Percentiles rank a stretch among this genome's conserved stretches.
phyloP scores from a whole-genome alignment of 2,113 vertebrate species.

The Bagarius yarrelli region DNA sequence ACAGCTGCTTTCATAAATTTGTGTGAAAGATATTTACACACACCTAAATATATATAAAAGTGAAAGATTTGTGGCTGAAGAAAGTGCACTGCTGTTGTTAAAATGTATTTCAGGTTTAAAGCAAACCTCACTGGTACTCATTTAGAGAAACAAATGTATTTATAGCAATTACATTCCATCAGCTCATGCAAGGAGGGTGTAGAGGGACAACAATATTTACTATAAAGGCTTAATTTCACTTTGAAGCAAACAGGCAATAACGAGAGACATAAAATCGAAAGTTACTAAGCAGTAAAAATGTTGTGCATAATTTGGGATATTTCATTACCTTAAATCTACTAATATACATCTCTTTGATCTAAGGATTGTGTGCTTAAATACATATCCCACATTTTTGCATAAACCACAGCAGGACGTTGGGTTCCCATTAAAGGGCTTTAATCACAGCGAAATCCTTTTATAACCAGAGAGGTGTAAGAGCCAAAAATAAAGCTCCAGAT shows the following conservation, averaged over 20 bases:
- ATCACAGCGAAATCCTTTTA: conserved; percentile 67
- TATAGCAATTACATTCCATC: conserved; percentile 61
- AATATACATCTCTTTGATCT: conserved; percentile 48
- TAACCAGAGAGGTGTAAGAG: conserved; percentile 43
- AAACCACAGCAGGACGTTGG: conserved; percentile 69
- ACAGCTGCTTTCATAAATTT: conserved; percentile 31
- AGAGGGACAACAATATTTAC: conserved; percentile 50
- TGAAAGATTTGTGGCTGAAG: conserved; percentile 55
- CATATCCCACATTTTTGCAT: conserved; percentile 65
- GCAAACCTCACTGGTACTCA: conserved; percentile 62
- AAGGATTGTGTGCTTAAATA: conserved; percentile 61
- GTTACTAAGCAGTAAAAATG: conserved; percentile 10
- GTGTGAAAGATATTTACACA: conserved; percentile 56
- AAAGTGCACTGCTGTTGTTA: conserved; percentile 62
- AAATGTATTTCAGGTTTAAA: conserved; percentile 65
- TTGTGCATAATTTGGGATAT: neutral
- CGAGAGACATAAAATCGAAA: conserved; percentile 15
- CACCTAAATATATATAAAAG: conserved; percentile 55
- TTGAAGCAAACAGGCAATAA: conserved; percentile 3
- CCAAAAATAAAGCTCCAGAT: conserved; percentile 49
- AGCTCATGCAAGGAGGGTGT: conserved; percentile 53
- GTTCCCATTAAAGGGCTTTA: conserved; percentile 64
- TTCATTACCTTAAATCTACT: conserved; percentile 35
- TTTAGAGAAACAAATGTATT: conserved; percentile 62
- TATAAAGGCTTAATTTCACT: conserved; percentile 40